These are phyloP conservation scores for Timema cristinae DNA, from an alignment of 2,888 invertebrate genomes.

Conservation along the genomic window DNA sequence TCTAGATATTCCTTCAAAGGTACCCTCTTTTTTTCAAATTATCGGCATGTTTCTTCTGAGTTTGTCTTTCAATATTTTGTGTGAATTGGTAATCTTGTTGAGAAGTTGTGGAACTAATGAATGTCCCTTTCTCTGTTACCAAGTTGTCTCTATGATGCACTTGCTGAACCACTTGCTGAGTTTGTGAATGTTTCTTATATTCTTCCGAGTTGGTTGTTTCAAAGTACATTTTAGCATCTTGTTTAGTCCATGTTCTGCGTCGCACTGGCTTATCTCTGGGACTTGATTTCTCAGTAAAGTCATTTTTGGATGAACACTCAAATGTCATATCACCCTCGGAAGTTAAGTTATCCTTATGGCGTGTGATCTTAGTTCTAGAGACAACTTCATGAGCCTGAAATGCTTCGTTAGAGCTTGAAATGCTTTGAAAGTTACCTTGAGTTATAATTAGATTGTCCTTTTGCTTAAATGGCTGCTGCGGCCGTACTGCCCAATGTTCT, in stretches of 20 bases:
- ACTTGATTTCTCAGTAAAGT: conserved; percentile 57
- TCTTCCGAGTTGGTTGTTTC: conserved; percentile 61
- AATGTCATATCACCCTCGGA: conserved; percentile 55
- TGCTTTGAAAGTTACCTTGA: conserved; percentile 34
- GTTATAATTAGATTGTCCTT: conserved; percentile 35
- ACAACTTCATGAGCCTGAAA: conserved; percentile 35
- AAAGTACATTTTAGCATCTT: conserved; percentile 63
- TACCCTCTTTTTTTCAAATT: conserved; percentile 51
- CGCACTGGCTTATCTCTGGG: conserved; percentile 56
- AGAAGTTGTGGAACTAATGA: conserved; percentile 18
- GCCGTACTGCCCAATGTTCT: conserved; percentile 33
- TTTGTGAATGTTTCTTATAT: conserved; percentile 25
- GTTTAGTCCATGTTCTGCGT: conserved; percentile 67
- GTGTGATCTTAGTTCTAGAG: conserved; percentile 34
- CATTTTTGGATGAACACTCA: conserved; percentile 59
- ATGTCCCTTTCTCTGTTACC: conserved; percentile 18
- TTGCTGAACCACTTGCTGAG: not conserved
- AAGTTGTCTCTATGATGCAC: conserved; percentile 24
- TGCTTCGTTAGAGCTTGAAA: conserved; percentile 36
- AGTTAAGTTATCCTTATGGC: conserved; percentile 37
- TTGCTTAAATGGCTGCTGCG: conserved; percentile 35
- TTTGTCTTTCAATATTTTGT: conserved; percentile 25
- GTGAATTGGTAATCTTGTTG: conserved; percentile 12
- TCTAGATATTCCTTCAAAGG: conserved; percentile 38
- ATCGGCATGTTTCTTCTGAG: conserved; percentile 41